Percentiles rank a stretch among this genome's conserved stretches.
Conservation (phyloP, 2,888 invertebrate species). For the Eulithis testata region DNA sequence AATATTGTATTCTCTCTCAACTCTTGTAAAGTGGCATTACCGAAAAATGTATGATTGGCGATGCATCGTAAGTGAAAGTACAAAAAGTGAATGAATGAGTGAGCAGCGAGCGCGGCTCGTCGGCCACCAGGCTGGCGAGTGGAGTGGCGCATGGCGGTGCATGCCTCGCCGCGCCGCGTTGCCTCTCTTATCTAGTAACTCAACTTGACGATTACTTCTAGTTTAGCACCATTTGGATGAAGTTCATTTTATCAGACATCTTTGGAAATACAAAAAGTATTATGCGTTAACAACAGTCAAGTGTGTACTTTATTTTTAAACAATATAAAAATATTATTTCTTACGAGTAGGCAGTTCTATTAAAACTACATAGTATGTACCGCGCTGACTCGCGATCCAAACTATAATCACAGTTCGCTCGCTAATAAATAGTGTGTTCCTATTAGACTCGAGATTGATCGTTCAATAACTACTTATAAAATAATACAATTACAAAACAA, state of each 20-base stretch:
- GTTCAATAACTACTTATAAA: slow-evolving; percentile 76
- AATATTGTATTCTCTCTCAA: slow-evolving; percentile 24
- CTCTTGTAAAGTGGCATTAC: slow-evolving; percentile 27
- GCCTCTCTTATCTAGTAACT: slow-evolving; percentile 21
- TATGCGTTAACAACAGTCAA: slow-evolving; percentile 68
- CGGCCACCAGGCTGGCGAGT: background rate
- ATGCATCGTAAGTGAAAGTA: slow-evolving; percentile 28
- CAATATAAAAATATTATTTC: slow-evolving; percentile 82
- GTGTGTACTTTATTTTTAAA: slow-evolving; percentile 78
- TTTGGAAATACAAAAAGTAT: slow-evolving; percentile 73
- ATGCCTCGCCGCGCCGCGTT: too few relatives aligned
- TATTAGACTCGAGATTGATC: slow-evolving; percentile 66
- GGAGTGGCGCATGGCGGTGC: background rate
- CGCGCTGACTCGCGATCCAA: slow-evolving; percentile 45
- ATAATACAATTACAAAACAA: slow-evolving; percentile 74
- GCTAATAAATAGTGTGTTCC: slow-evolving; percentile 73
- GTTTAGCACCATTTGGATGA: slow-evolving; percentile 78
- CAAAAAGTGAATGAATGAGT: slow-evolving; percentile 9
- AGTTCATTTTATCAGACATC: slow-evolving; percentile 58
- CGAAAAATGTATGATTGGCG: slow-evolving; percentile 24
- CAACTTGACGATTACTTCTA: slow-evolving; percentile 50
- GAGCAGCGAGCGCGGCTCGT: slow-evolving; percentile 1
- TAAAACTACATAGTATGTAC: slow-evolving; percentile 55
- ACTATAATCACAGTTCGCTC: slow-evolving; percentile 75
- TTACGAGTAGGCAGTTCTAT: slow-evolving; percentile 67